Evolutionary conservation across 2,797 vertebrate species (phyloP), one percentile per base, ranked within the genome.

Genomic region (Enteromius paludinosus): DNA sequence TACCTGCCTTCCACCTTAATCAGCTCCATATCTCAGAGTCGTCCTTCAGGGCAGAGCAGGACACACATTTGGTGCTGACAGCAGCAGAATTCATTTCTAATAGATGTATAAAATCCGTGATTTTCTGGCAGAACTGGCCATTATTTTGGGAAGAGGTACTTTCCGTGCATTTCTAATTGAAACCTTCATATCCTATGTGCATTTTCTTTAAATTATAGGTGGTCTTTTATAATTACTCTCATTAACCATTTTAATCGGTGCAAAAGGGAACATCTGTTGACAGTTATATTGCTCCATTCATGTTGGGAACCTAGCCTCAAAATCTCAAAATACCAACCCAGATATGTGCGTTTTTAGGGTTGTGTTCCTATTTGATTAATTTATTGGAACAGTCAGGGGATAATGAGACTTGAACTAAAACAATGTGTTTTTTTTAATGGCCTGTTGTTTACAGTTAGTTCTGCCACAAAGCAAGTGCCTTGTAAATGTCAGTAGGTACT

Each of bases 101-200:
- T 70, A 25, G 33, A 86, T 82, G 62, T 83, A 72, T 62, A 82
- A 62, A 68, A 73, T 79, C 69, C 3, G 33, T 61, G 65, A 72
- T 73, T 71, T 84, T 78, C 47, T 35, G 41, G 14, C 59, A 70
- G 12, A 43, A 74, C 23, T 43, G 59, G 30, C 41, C 12, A 17
- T 49, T 87, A 79, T 75, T 85, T 87, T 83, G 69, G 81, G 45
- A 78, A 85, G 23, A 18, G 35, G 41, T 41, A 8, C 25, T 1
- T 76, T 17, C 17, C 15, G 43, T n/a, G 6, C 11, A 14, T 47
- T 47, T 78, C 25, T n/a, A 65, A 23, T 35, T 78, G 17, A 45
- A 49, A n/a, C 43, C 41, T 33, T 77, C 10, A 30, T 30, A 28
- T 64, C 10, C 17, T 14, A 35, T 35, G 41, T 77, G 56, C 33